These are phyloP conservation scores for Pseudopodoces humilis DNA, from an alignment of 2,113 vertebrate species.

Conservation along the genomic window DNA sequence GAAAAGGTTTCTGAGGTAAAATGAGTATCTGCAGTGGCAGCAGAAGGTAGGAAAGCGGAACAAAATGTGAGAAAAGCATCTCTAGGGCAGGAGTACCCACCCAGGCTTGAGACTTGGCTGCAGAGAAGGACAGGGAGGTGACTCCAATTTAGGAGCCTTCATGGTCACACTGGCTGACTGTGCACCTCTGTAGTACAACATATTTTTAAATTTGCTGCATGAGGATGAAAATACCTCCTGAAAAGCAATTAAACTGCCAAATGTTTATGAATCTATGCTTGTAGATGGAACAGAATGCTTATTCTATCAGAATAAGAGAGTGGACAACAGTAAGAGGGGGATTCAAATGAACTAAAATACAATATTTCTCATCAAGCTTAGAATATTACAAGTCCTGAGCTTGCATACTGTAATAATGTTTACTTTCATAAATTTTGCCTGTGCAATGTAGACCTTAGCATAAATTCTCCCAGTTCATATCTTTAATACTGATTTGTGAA, in stretches of 20 bases:
- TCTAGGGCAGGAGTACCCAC: neutral
- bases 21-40: neutral
- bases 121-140: neutral
- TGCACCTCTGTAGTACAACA: neutral
- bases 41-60: neutral
- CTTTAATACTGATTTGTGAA: neutral
- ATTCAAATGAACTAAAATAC: neutral
- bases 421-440: neutral
- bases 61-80: neutral
- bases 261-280: neutral
- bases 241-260: conserved; percentile 8
- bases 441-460: neutral
- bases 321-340: neutral
- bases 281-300: neutral
- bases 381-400: neutral
- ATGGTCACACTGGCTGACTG: neutral
- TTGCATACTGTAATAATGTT: neutral
- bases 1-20: neutral
- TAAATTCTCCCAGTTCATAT: neutral
- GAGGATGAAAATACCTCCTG: neutral
- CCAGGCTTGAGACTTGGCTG: neutral
- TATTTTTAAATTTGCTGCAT: neutral
- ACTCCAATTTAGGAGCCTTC: neutral
- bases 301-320: neutral
- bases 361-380: neutral